Percentiles rank a stretch among this genome's conserved stretches.
These are phyloP conservation scores for Crypturellus undulatus DNA, from an alignment of 2,113 vertebrate species.

Conservation along the genomic window DNA sequence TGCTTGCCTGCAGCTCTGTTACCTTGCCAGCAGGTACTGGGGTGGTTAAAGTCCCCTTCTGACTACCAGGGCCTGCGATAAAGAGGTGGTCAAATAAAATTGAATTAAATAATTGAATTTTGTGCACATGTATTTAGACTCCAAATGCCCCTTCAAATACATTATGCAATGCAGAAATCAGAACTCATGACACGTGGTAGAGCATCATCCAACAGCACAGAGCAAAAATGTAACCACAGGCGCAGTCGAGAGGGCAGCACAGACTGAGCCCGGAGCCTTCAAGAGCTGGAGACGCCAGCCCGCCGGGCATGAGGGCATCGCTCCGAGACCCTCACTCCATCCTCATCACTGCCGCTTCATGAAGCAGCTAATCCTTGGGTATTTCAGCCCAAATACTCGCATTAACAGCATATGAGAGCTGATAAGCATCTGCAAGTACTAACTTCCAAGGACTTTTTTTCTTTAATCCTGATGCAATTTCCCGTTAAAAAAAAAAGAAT, in stretches of 20 bases:
- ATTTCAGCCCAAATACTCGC: background rate
- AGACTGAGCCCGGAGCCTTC: fast-evolving
- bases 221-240: background rate
- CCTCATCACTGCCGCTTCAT: background rate
- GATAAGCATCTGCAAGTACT: background rate
- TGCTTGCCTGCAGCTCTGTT: background rate
- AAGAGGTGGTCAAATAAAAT: background rate
- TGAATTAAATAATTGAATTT: background rate
- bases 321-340: background rate
- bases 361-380: background rate
- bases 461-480: background rate
- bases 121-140: background rate
- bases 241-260: background rate
- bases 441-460: background rate
- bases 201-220: background rate
- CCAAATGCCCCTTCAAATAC: background rate
- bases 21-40: background rate
- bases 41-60: background rate
- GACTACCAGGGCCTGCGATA: background rate
- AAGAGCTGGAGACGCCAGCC: background rate
- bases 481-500: background rate
- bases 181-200: background rate
- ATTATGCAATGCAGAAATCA: background rate
- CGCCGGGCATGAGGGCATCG: background rate
- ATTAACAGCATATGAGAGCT: background rate